A percentile compares a stretch with the other conserved stretches of the same genome.
Evolutionary conservation across 2,888 invertebrate species (phyloP).

Genomic region (Netelia virgata): DNA sequence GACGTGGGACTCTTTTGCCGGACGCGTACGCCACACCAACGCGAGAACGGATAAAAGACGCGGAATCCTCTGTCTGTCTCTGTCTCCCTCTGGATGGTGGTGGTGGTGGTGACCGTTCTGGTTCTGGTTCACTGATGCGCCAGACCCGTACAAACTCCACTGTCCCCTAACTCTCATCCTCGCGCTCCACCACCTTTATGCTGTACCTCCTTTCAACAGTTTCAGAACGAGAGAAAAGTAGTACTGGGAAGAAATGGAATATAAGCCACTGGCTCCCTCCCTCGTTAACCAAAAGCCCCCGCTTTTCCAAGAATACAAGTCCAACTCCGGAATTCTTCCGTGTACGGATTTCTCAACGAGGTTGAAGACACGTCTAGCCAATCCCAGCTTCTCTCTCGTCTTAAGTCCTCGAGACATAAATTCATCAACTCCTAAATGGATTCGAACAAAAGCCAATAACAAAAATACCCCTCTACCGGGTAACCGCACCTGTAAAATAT

Average conservation of each 20-base stretch:
- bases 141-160: constrained; percentile 15
- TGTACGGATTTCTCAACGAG: constrained; percentile 18
- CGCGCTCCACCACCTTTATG: constrained; percentile 1
- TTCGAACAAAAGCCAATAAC: too few relatives aligned
- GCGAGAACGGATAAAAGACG: constrained; percentile 36
- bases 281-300: constrained; percentile 52
- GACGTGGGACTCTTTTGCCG: constrained; percentile 1
- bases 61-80: not conserved
- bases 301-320: constrained; percentile 49
- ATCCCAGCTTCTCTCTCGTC: not conserved
- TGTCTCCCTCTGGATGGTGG: not conserved
- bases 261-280: constrained; percentile 33
- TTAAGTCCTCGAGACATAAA: not conserved
- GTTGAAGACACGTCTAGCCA: constrained; percentile 23
- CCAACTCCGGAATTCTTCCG: constrained; percentile 10
- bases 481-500: too few relatives aligned
- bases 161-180: constrained; percentile 37
- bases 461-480: too few relatives aligned
- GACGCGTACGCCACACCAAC: constrained; percentile 30
- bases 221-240: not conserved
- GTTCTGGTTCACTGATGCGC: constrained; percentile 33
- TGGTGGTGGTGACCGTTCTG: not conserved
- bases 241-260: constrained; percentile 45
- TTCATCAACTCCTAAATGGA: not conserved
- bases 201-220: not conserved